A percentile compares a stretch with the other conserved stretches of the same genome.
These are phyloP conservation scores for Diachasma alloeum DNA, from an alignment of 1,140 invertebrate species.

Conservation along the genomic window DNA sequence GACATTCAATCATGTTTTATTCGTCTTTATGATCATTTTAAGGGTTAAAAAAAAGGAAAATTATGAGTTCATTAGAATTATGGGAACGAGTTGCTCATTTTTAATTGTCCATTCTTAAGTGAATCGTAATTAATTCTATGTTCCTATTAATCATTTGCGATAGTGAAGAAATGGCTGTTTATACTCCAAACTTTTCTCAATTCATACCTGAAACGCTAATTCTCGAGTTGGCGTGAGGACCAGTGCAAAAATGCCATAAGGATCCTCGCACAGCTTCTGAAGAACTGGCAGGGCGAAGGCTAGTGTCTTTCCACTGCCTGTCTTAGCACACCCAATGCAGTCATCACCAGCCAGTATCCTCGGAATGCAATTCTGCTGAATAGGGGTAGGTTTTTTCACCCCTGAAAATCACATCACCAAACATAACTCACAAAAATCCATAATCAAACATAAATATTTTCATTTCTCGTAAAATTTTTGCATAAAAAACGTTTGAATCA, in stretches of 20 bases:
- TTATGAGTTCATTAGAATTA: too few relatives aligned
- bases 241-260: slow-evolving; percentile 94
- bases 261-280: slow-evolving; percentile 89
- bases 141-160: too few relatives aligned
- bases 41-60: too few relatives aligned
- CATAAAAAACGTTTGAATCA: too few relatives aligned
- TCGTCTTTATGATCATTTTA: neutral
- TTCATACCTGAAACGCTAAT: slow-evolving; percentile 79
- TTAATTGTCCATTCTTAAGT: too few relatives aligned
- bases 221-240: slow-evolving; percentile 96
- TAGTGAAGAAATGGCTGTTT: too few relatives aligned
- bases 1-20: neutral
- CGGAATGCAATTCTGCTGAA: slow-evolving; percentile 84
- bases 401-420: slow-evolving; percentile 63
- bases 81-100: too few relatives aligned
- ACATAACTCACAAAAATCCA: too few relatives aligned
- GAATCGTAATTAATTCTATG: neutral
- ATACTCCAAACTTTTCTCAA: too few relatives aligned
- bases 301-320: slow-evolving; percentile 97
- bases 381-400: slow-evolving; percentile 82
- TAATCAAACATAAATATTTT: too few relatives aligned
- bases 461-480: too few relatives aligned
- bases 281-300: slow-evolving; percentile 96
- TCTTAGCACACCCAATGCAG: slow-evolving; percentile 95
- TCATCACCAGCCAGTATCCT: slow-evolving; percentile 83